Evolutionary conservation across 2,888 invertebrate genomes (phyloP).

Genomic region (Steromphala cineraria): DNA sequence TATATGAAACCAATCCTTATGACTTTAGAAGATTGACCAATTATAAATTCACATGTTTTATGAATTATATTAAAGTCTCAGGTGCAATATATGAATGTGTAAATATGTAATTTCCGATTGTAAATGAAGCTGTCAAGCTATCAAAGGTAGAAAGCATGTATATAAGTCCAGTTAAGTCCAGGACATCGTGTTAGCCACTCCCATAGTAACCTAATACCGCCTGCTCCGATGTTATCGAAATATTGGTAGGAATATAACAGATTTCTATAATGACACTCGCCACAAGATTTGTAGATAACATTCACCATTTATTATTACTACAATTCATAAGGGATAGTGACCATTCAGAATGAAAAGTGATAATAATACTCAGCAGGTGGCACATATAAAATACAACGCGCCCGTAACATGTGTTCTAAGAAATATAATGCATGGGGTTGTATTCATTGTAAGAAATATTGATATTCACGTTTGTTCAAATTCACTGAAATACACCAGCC

Average conservation of each 20-base stretch:
- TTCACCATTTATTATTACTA: neutral
- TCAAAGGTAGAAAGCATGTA: neutral
- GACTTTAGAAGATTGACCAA: no score
- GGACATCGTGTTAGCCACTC: neutral
- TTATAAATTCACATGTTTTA: no score
- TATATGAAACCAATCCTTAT: no score
- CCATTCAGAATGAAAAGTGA: neutral
- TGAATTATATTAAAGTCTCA: no score
- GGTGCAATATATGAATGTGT: no score
- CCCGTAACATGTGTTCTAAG: neutral
- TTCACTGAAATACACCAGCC: no score
- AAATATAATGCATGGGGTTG: neutral
- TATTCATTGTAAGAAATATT: neutral
- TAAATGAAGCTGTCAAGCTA: neutral
- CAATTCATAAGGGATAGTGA: neutral
- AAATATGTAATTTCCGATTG: neutral
- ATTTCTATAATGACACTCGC: constrained; percentile 1
- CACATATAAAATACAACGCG: neutral
- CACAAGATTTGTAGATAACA: neutral
- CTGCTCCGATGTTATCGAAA: neutral
- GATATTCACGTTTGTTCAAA: no score
- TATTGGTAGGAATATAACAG: constrained; percentile 5
- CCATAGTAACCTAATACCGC: neutral
- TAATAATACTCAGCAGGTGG: neutral
- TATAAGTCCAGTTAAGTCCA: neutral